Conservation (phyloP, 1,140 invertebrate species). For the Micrasema minimum region DNA sequence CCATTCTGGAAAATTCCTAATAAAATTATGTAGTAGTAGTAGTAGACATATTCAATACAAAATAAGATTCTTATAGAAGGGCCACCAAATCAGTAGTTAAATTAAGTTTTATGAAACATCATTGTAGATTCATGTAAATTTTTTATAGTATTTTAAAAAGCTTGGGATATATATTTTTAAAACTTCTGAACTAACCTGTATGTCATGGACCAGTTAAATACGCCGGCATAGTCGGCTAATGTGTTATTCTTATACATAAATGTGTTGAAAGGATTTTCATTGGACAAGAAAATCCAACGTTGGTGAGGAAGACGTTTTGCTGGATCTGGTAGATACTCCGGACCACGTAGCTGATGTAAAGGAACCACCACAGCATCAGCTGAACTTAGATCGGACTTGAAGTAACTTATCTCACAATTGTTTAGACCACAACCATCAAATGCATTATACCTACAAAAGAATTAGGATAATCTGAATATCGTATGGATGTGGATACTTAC, state of each 20-base stretch:
- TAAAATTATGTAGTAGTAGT: too few relatives aligned
- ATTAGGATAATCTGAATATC: too few relatives aligned
- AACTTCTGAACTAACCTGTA: slow-evolving; percentile 69
- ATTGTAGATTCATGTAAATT: too few relatives aligned
- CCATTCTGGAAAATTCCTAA: too few relatives aligned
- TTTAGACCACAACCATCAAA: slow-evolving; percentile 68
- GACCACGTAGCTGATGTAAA: slow-evolving; percentile 63
- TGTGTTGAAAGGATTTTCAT: slow-evolving; percentile 70
- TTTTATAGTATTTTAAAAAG: too few relatives aligned
- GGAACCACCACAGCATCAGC: slow-evolving; percentile 71
- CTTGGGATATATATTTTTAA: too few relatives aligned
- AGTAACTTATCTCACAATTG: slow-evolving; percentile 67
- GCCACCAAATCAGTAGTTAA: too few relatives aligned
- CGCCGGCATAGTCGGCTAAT: slow-evolving; percentile 63
- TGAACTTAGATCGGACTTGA: slow-evolving; percentile 57
- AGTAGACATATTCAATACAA: too few relatives aligned
- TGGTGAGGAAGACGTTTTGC: slow-evolving; percentile 57
- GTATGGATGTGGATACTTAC: too few relatives aligned
- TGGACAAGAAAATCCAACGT: slow-evolving; percentile 72
- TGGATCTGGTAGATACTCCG: slow-evolving; percentile 57
- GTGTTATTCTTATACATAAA: slow-evolving; percentile 59
- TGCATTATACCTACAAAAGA: slow-evolving; percentile 59
- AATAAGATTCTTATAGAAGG: too few relatives aligned
- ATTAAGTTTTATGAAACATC: too few relatives aligned
- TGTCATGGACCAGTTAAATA: slow-evolving; percentile 82